Base-by-base conservation (phyloP, 23 tunicate species). In the Halocynthia aurantium region DNA sequence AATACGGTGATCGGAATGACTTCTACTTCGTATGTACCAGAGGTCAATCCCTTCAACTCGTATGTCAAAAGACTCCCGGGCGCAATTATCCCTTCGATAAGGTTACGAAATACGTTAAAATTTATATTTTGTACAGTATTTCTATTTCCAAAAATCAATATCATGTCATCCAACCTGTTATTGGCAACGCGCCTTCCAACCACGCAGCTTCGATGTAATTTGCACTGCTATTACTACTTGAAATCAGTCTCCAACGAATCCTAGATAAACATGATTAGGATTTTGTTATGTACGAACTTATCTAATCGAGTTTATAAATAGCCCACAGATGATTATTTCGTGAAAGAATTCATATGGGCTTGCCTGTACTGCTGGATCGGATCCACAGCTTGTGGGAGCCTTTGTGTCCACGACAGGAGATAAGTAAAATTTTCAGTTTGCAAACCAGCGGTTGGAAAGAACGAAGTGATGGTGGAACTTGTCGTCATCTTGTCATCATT, bases 331-430 rank as follows among this genome's bases (percentile, higher is more conserved):
- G 4, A 31, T 31, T 31, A 31, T 31, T 31, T 31, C 4, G 44
- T 4, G 44, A 31, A 31, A 31, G 44, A 31, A 31, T 31, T 31
- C 44, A 31, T 4, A 31, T 1, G 44, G 44, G 0, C 76, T 50
- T 66, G 84, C 98, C 83, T 82, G 85, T 86, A 92, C 50, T 82
- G 52, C 5, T 52, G 19, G 13, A 92, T 80, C 9, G 78, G 73
- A 55, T 83, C 98, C 7, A 83, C 92, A 8, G 82, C 88, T 6
- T 53, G 51, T 55, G 98, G 98, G 7, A 53, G 61, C 56, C 65
- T 76, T 68, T 92, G 98, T 8, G 98, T 92, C 98, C 98, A 92
- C 50, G 70, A 72, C 61, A 92, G 61, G 0, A 58, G 18, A 66
- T 85, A 91, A 53, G 57, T 58, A 65, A 67, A 88, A 54, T 54